phyloP scores from a whole-genome alignment of 2,797 vertebrate genomes.

The Echiichthys vipera region DNA sequence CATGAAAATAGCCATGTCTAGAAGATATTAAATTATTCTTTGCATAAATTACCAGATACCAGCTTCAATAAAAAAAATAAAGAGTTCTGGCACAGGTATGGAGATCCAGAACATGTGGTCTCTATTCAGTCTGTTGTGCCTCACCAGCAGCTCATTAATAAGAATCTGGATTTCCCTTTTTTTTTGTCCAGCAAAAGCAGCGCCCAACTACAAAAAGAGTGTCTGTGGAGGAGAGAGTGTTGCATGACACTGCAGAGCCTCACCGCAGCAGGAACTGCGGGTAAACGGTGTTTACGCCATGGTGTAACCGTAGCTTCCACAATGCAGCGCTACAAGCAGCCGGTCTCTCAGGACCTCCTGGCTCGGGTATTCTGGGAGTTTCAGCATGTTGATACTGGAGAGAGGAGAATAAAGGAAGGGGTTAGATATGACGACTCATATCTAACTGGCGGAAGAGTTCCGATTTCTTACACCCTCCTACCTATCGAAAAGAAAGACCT shows the following conservation, averaged over 20 bases:
- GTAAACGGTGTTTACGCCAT: slow-evolving; percentile 89
- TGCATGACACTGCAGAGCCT: slow-evolving; percentile 18
- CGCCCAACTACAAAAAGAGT: slow-evolving; percentile 12
- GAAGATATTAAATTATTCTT: slow-evolving; percentile 6
- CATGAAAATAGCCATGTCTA: slow-evolving; percentile 23
- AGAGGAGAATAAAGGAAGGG: slow-evolving; percentile 6
- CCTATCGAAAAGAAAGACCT: slow-evolving; percentile 1
- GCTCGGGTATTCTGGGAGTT: slow-evolving; percentile 97
- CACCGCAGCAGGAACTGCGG: slow-evolving; percentile 5
- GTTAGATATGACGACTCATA: slow-evolving; percentile 5
- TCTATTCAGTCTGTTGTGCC: slow-evolving; percentile 5
- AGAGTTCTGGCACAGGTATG: slow-evolving; percentile 12
- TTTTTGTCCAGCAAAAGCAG: slow-evolving; percentile 42
- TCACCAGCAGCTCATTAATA: slow-evolving; percentile 23
- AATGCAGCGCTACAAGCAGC: slow-evolving; percentile 95
- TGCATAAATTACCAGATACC: slow-evolving; percentile 31
- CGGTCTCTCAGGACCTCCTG: slow-evolving; percentile 94
- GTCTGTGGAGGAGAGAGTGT: slow-evolving; percentile 13
- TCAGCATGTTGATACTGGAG: slow-evolving; percentile 98
- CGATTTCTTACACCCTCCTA: background rate
- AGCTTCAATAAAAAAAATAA: background rate
- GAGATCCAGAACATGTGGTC: background rate
- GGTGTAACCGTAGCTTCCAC: slow-evolving; percentile 98
- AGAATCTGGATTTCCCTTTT: slow-evolving; percentile 20
- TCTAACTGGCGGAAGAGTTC: background rate